These are phyloP conservation scores for Epinotia bilunana DNA, from an alignment of 2,888 invertebrate species.

Conservation along the genomic window DNA sequence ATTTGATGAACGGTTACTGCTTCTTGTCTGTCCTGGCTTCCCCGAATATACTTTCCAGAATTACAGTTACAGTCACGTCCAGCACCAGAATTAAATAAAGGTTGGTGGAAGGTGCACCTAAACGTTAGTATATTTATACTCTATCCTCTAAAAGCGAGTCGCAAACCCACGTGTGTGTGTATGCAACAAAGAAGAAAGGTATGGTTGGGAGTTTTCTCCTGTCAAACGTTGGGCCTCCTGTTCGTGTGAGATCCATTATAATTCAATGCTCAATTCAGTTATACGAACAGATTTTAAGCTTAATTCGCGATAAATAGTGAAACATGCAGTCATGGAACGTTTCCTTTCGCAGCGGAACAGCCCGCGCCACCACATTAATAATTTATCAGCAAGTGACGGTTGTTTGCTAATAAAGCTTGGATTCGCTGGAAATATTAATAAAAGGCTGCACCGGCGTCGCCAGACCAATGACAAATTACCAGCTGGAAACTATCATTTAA, in stretches of 20 bases:
- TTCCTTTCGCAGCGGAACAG: constrained; percentile 46
- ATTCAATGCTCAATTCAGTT: background rate
- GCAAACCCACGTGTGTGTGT: no score
- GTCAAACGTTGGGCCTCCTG: no score
- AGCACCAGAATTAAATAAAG: no score
- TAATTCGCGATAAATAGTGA: constrained; percentile 27
- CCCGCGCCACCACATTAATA: constrained; percentile 83
- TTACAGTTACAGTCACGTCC: no score
- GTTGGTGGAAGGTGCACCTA: no score
- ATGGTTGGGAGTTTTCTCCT: no score
- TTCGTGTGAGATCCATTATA: background rate
- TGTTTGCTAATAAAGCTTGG: constrained; percentile 84
- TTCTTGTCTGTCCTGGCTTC: no score
- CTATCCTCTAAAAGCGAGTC: no score
- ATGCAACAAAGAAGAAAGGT: background rate
- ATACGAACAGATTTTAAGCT: background rate
- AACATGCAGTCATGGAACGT: constrained; percentile 37
- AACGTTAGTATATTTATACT: no score
- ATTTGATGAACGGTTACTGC: no score
- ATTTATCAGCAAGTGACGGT: constrained; percentile 84
- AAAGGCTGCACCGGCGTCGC: constrained; percentile 75
- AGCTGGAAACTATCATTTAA: constrained; percentile 76
- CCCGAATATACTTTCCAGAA: no score
- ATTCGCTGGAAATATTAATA: constrained; percentile 84
- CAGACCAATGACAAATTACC: constrained; percentile 79